Base-by-base conservation (phyloP, 1,140 invertebrate species). In the Acyrthosiphon pisum region DNA sequence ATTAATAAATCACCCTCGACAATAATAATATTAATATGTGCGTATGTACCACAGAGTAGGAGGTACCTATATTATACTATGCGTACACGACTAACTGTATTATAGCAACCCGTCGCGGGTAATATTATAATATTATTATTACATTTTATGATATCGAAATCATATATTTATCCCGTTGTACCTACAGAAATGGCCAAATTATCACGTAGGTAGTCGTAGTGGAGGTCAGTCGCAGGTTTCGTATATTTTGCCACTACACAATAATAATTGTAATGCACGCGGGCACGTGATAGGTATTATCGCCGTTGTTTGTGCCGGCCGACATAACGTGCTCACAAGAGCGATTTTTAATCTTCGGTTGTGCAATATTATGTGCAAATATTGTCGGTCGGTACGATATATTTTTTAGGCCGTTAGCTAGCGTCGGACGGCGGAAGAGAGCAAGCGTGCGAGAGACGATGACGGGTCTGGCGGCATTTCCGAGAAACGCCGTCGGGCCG, bases 401-500 rank as follows among this genome's bases (percentile, higher is more conserved):
- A 68, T 14, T 30, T 11, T 37, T 84, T 41, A 83, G 35, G 84
- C 84, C 41, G 30, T 44, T n/a, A 37, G 35, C 23, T 23, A 23
- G 41, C 41, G 84, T 7, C 9, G 4, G 87, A 11, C 30, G 8
- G 46, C 30, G 46, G 26, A 46, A 76, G 44, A n/a, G n/a, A 81
- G 90, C 46, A 8, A 41, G 91, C 14, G 8, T 6, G 76, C 44
- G 91, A 50, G 46, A 76, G 48, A 84, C 41, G 68, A 83, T 50
- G 91, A 81, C 68, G 76, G 86, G 44, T 91, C 90, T 76, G 90
- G 60, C 90, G 41, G 90, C 46, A 53, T 53, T 93, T 86, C 91
- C 48, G 81, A 84, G 91, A 93, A 93, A 86, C 76, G 22, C 26
- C 18, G 50, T 86, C 46, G n/a, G 14, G 18, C 90, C 90, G 81